phyloP scores from a whole-genome alignment of 2,888 invertebrate species.

The Rapana venosa region DNA sequence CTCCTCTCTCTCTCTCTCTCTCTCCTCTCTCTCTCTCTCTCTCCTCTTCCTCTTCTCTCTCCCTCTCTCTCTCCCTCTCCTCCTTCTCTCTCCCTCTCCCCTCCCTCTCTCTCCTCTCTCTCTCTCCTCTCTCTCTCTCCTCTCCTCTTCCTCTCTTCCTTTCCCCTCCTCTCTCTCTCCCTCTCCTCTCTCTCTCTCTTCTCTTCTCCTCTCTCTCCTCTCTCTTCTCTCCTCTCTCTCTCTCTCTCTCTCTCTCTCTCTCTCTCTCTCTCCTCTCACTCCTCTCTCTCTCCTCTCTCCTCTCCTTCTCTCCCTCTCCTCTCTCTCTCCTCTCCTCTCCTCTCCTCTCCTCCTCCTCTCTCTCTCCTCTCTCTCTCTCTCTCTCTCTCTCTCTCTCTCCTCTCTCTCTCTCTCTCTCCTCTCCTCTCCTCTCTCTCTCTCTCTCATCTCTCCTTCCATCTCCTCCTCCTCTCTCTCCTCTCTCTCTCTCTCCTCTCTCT shows the following conservation, averaged over 20 bases:
- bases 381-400: no score
- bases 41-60: not conserved
- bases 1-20: not conserved
- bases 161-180: not conserved
- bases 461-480: not conserved
- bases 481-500: not conserved
- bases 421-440: no score
- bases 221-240: no score
- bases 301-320: not conserved
- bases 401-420: no score
- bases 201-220: no score
- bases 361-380: not conserved
- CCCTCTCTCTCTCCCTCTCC: not conserved
- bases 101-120: not conserved
- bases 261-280: not conserved
- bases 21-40: slow-evolving; percentile 10
- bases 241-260: no score
- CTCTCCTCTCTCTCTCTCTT: no score
- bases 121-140: not conserved
- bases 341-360: not conserved
- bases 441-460: not conserved
- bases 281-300: not conserved
- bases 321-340: not conserved
- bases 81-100: not conserved
- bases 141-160: not conserved